phyloP scores from a whole-genome alignment of 1,140 invertebrate genomes.

The Ridgeia piscesae region DNA sequence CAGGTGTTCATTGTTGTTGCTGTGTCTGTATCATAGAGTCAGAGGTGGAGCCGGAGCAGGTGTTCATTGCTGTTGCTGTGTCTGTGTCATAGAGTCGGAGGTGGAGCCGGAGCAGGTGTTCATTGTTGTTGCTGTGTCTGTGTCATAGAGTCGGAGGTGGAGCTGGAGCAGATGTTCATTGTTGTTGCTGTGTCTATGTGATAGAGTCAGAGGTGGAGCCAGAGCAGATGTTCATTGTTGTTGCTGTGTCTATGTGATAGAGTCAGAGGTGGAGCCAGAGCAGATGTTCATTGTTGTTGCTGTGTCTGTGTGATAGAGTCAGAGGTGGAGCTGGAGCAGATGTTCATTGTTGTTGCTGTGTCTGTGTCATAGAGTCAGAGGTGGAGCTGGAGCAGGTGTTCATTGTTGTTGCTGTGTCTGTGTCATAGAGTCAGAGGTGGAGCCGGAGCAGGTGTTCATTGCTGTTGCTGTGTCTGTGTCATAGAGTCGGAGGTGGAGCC shows the following conservation, averaged over 20 bases:
- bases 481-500: too few relatives aligned
- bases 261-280: too few relatives aligned
- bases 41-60: too few relatives aligned
- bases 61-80: neutral
- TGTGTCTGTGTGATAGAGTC: constrained; percentile 36
- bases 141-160: too few relatives aligned
- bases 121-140: too few relatives aligned
- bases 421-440: constrained; percentile 45
- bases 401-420: neutral
- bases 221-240: constrained; percentile 57
- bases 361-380: too few relatives aligned
- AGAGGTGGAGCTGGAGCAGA: constrained; percentile 49
- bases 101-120: constrained; percentile 55
- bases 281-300: neutral
- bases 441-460: constrained; percentile 56
- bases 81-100: constrained; percentile 42
- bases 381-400: too few relatives aligned
- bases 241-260: too few relatives aligned
- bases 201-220: constrained; percentile 49
- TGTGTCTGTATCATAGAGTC: too few relatives aligned
- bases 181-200: neutral
- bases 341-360: too few relatives aligned
- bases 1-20: constrained; percentile 59
- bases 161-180: too few relatives aligned
- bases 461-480: too few relatives aligned